These are phyloP conservation scores for Callyntrura sp. DNA, from an alignment of 2,888 invertebrate genomes.

Conservation along the genomic window DNA sequence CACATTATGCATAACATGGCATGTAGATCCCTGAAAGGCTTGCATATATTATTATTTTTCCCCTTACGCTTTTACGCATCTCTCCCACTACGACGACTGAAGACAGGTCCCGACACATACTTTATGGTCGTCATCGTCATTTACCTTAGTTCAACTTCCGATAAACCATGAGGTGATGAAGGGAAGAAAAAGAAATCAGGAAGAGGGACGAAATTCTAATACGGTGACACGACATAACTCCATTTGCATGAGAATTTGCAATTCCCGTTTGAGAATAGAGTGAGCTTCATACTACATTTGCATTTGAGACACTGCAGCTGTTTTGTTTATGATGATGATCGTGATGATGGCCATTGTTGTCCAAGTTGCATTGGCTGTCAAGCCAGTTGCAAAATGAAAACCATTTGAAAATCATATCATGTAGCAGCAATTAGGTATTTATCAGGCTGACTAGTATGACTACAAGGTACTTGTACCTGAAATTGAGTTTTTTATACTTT, in stretches of 20 bases:
- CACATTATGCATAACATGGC: neutral
- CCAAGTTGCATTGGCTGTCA: neutral
- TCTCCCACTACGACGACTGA: neutral
- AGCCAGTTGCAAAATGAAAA: neutral
- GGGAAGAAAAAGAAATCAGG: slow-evolving; percentile 33
- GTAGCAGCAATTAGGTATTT: too few relatives aligned
- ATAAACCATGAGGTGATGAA: neutral
- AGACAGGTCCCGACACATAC: neutral
- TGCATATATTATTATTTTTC: neutral
- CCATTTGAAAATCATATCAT: slow-evolving; percentile 11
- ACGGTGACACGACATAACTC: too few relatives aligned
- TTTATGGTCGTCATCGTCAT: neutral
- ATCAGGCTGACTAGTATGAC: too few relatives aligned
- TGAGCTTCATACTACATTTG: neutral
- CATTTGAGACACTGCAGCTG: neutral
- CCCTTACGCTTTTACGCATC: neutral
- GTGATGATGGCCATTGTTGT: too few relatives aligned
- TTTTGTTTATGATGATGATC: too few relatives aligned
- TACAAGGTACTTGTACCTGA: too few relatives aligned
- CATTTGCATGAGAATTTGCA: too few relatives aligned
- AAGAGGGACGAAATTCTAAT: slow-evolving; percentile 18
- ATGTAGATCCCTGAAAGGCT: neutral
- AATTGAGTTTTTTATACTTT: neutral
- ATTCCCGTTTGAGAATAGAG: too few relatives aligned
- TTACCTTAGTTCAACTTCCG: slow-evolving; percentile 30